A percentile compares a stretch with the other conserved stretches of the same genome.
These are phyloP conservation scores for Spodoptera exigua DNA, from an alignment of 2,888 invertebrate genomes.

Conservation along the genomic window DNA sequence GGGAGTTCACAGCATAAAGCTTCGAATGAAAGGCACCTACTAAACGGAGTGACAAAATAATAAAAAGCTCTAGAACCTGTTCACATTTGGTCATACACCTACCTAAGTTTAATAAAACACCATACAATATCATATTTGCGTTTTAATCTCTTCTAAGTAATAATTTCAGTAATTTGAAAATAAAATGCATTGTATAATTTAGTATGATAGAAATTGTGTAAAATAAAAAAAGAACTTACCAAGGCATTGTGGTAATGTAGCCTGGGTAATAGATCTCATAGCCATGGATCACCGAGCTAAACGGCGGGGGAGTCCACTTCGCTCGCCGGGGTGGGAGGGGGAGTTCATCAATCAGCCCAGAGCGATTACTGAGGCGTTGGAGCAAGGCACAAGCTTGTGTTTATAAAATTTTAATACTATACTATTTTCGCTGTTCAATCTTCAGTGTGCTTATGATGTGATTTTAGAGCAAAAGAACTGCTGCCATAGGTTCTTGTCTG, in stretches of 20 bases:
- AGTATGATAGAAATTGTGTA: conserved; percentile 54
- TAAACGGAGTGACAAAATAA: too few species aligned
- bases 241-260: conserved; percentile 69
- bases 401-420: too few species aligned
- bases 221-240: conserved; percentile 71
- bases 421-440: too few species aligned
- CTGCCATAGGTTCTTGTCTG: too few species aligned
- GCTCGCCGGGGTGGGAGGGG: conserved; percentile 66
- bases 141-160: neutral
- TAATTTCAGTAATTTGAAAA: conserved; percentile 7
- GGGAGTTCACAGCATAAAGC: too few species aligned
- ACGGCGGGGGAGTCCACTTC: conserved; percentile 65
- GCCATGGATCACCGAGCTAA: conserved; percentile 82
- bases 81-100: too few species aligned
- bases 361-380: conserved; percentile 81
- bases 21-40: too few species aligned
- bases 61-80: too few species aligned
- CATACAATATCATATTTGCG: too few species aligned
- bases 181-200: conserved; percentile 33
- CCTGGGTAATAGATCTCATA: conserved; percentile 82
- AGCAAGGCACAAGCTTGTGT: conserved; percentile 47
- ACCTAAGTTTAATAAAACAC: too few species aligned
- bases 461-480: too few species aligned
- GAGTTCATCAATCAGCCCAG: conserved; percentile 87
- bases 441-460: too few species aligned